phyloP scores from a whole-genome alignment of 2,113 vertebrate genomes.

The Chloropsis hardwickii region DNA sequence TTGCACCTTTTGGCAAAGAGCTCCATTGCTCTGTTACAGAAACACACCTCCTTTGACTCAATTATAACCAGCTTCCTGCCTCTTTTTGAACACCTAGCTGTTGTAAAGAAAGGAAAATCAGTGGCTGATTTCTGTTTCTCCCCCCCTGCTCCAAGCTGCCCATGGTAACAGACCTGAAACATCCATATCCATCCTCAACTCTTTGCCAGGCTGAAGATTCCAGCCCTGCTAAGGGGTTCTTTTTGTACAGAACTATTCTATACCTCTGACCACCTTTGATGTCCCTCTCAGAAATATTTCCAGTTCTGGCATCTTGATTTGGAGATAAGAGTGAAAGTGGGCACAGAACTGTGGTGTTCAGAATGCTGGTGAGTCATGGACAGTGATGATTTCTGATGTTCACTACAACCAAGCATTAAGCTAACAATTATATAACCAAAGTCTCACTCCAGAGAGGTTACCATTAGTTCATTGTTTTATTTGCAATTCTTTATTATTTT shows the following conservation, averaged over 20 bases:
- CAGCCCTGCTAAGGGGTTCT: neutral
- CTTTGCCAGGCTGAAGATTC: neutral
- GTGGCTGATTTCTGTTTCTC: neutral
- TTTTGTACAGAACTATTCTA: neutral
- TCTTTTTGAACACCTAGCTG: neutral
- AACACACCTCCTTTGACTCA: neutral
- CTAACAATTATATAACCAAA: neutral
- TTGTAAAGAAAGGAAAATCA: neutral
- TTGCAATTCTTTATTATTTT: neutral
- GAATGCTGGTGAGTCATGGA: neutral
- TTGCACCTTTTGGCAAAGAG: neutral
- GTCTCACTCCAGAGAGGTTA: neutral
- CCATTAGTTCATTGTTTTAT: neutral
- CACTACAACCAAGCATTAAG: neutral
- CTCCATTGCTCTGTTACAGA: neutral
- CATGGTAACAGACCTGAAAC: neutral
- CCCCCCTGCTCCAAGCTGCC: neutral
- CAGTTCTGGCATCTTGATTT: neutral
- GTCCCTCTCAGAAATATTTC: neutral
- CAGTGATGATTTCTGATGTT: neutral
- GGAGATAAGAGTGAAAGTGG: neutral
- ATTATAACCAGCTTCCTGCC: neutral
- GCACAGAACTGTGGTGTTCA: neutral
- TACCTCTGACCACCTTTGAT: neutral
- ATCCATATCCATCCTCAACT: neutral